These are phyloP conservation scores for Zapornia atra DNA, from an alignment of 2,113 vertebrate species.

Conservation along the genomic window DNA sequence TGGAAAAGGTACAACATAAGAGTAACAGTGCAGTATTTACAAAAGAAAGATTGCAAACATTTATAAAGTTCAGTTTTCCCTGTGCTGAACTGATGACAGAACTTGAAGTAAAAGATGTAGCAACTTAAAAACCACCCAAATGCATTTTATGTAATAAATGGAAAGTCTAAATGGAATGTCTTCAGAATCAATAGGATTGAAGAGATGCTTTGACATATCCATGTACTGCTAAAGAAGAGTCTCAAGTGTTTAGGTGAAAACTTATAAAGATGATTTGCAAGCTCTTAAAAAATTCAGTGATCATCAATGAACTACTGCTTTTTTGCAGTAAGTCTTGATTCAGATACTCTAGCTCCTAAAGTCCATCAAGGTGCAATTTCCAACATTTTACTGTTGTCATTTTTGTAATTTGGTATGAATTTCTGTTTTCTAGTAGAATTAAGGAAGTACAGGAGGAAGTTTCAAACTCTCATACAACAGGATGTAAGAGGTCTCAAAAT, in stretches of 20 bases:
- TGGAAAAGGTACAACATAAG: neutral
- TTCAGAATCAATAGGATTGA: neutral
- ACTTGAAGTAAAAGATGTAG: neutral
- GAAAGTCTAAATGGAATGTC: neutral
- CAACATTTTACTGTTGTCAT: neutral
- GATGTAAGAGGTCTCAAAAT: neutral
- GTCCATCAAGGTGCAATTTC: too few species aligned
- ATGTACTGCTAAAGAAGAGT: rapidly evolving
- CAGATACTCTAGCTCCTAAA: neutral
- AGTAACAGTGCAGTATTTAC: neutral
- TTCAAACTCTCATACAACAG: neutral
- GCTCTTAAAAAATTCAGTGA: neutral
- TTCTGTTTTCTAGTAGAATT: neutral
- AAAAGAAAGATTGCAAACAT: neutral
- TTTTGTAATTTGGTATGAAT: neutral
- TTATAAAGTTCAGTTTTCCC: neutral
- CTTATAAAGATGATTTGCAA: neutral
- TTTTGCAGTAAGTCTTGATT: neutral
- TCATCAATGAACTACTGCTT: neutral
- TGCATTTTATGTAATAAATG: neutral
- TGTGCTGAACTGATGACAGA: neutral
- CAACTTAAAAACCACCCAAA: neutral
- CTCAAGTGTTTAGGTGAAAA: too few species aligned
- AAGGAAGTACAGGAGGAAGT: neutral
- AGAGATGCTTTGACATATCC: neutral